A percentile compares a stretch with the other conserved stretches of the same genome.
phyloP scores from a whole-genome alignment of 2,113 vertebrate species.

The Neopipo cinnamomea region DNA sequence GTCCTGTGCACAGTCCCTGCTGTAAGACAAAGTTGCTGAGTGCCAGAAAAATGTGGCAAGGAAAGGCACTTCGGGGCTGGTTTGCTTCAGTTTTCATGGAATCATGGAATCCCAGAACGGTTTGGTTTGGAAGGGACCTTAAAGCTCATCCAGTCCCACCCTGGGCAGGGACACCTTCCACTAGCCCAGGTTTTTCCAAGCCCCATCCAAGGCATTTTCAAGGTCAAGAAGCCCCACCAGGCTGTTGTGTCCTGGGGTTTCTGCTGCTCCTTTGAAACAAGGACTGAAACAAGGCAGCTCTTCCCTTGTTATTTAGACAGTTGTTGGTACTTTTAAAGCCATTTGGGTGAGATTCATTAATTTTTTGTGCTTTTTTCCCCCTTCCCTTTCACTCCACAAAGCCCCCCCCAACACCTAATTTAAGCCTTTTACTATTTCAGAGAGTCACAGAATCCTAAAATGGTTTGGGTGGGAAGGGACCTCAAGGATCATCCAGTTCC shows the following conservation, averaged over 20 bases:
- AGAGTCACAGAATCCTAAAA: not conserved
- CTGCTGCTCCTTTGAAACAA: conserved; percentile 29
- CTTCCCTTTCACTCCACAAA: not conserved
- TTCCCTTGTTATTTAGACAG: conserved; percentile 21
- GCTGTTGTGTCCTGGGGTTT: conserved; percentile 1
- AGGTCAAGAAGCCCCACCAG: conserved; percentile 52
- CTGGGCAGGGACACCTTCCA: too few species aligned
- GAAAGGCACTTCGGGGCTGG: not conserved
- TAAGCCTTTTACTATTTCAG: not conserved
- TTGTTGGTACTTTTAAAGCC: conserved; percentile 35
- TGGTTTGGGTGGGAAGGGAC: not conserved
- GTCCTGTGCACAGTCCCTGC: not conserved
- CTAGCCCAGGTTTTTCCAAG: too few species aligned
- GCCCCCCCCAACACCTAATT: not conserved
- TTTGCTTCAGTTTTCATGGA: not conserved
- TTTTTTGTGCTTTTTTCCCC: not conserved
- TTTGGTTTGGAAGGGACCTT: not conserved
- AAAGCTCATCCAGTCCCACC: not conserved
- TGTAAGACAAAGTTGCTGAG: not conserved
- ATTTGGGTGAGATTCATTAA: not conserved
- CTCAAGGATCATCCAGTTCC: too few species aligned
- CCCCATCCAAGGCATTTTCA: conserved; percentile 49
- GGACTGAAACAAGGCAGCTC: conserved; percentile 1
- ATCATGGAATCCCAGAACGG: not conserved
- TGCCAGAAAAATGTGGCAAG: too few species aligned